Evolutionary conservation across 2,888 invertebrate genomes (phyloP).

Genomic region (Oegoconia quadripuncta): DNA sequence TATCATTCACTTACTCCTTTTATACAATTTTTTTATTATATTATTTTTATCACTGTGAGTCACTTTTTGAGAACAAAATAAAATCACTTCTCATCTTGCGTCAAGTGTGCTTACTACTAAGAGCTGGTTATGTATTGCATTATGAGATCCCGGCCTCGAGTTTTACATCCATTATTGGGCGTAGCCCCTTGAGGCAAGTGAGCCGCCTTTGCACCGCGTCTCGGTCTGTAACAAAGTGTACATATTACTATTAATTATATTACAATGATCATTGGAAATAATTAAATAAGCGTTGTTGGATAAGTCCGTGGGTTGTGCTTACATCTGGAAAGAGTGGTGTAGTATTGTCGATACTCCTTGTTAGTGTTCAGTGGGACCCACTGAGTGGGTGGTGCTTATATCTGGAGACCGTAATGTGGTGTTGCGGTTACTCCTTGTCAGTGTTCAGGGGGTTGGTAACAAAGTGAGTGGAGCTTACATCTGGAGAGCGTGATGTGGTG

Average conservation of each 20-base stretch:
- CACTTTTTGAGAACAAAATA: slow-evolving; percentile 70
- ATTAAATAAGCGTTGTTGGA: no score
- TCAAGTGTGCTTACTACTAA: slow-evolving; percentile 56
- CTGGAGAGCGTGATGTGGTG: no score
- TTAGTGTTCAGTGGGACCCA: no score
- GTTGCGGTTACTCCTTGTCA: no score
- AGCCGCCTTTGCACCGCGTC: slow-evolving; percentile 97
- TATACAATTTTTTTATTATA: slow-evolving; percentile 57
- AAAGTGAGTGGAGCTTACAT: no score
- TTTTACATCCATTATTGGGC: slow-evolving; percentile 73
- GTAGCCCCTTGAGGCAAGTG: slow-evolving; percentile 70
- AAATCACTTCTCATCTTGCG: slow-evolving; percentile 72
- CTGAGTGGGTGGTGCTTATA: no score
- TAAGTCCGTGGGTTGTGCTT: no score
- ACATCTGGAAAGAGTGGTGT: no score
- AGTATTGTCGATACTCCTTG: no score
- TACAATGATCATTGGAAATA: no score
- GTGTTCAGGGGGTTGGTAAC: no score
- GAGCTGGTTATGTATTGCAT: slow-evolving; percentile 50
- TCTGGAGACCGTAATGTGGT: no score
- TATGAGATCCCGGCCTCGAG: slow-evolving; percentile 76
- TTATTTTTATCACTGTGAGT: slow-evolving; percentile 46
- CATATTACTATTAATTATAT: not conserved
- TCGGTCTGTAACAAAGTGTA: slow-evolving; percentile 84
- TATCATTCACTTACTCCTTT: slow-evolving; percentile 65